Evolutionary conservation across 2,888 invertebrate genomes (phyloP), one percentile per base, ranked within the genome.

Genomic region (Macrosoma leucophasiata): DNA sequence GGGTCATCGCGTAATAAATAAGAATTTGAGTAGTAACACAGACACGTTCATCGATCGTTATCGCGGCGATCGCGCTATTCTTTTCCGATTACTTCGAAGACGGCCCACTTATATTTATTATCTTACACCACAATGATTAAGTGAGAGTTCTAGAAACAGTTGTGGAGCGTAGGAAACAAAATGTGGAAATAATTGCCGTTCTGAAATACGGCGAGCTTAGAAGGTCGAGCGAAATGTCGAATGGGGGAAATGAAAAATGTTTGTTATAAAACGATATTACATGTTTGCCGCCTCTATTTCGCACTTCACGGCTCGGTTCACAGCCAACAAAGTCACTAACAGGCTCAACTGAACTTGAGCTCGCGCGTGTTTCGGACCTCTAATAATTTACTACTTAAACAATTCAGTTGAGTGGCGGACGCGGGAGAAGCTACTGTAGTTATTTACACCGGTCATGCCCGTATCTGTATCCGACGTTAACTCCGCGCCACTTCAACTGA

Each of bases 1-100:
- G 70, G 76, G 72, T 67, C 68, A 58, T 59, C 56, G 60, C 58
- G 71, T 75, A 72, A 75, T 76, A 78, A 79, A 79, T 79, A 81
- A 68, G 72, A 71, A 73, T 79, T 78, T 69, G 68, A 75, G 71
- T 71, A 69, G 65, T 62, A 62, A 56, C 56, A 60, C 65, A 68
- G 68, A 72, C 72, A 71, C 73, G 68, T 70, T 67, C 65, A 58
- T 54, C 57, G 61, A 63, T 76, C 71, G 71, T 77, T 77, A 76
- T 63, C 67, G 60, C 60, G 63, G 62, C 71, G 66, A 74, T 70
- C 55, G 62, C 59, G 60, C 60, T 67, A 71, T 76, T 71, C 66
- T 62, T 70, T 72, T 62, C 58, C 62, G 64, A 73, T 74, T 72
- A 72, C 51, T 46, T 49, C 43, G 52, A 50, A 38, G 34, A 15